A percentile compares a stretch with the other conserved stretches of the same genome.
These are phyloP conservation scores for Saturnia pavonia DNA, from an alignment of 2,888 invertebrate genomes.

Conservation along the genomic window DNA sequence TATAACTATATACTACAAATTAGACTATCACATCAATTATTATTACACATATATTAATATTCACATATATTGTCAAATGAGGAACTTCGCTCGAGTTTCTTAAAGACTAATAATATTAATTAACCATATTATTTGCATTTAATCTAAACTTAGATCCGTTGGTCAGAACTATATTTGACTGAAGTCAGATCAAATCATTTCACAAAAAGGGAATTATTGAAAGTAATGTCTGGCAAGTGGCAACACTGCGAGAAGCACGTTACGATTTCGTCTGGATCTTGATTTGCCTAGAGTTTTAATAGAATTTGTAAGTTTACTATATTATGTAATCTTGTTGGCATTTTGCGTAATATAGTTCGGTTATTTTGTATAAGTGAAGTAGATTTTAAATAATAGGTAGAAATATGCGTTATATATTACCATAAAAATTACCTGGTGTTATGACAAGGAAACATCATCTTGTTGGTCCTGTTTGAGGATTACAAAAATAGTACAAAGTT, in stretches of 20 bases:
- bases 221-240: background rate
- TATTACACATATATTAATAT: slow-evolving; percentile 29
- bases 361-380: too few species aligned
- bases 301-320: too few species aligned
- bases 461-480: too few species aligned
- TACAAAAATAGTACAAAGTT: too few species aligned
- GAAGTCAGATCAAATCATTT: background rate
- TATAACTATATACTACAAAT: slow-evolving; percentile 27
- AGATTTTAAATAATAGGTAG: too few species aligned
- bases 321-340: too few species aligned
- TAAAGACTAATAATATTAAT: slow-evolving; percentile 14
- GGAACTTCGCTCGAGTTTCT: slow-evolving; percentile 58
- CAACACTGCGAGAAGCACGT: background rate
- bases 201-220: background rate
- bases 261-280: too few species aligned
- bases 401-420: too few species aligned
- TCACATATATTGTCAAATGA: slow-evolving; percentile 70
- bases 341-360: too few species aligned
- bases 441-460: too few species aligned
- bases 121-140: background rate
- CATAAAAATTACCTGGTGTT: too few species aligned
- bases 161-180: background rate
- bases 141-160: background rate
- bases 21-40: slow-evolving; percentile 41
- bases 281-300: too few species aligned